Evolutionary conservation across 2,113 vertebrate species (phyloP), one percentile per base, ranked within the genome.

Genomic region (Excalfactoria chinensis): DNA sequence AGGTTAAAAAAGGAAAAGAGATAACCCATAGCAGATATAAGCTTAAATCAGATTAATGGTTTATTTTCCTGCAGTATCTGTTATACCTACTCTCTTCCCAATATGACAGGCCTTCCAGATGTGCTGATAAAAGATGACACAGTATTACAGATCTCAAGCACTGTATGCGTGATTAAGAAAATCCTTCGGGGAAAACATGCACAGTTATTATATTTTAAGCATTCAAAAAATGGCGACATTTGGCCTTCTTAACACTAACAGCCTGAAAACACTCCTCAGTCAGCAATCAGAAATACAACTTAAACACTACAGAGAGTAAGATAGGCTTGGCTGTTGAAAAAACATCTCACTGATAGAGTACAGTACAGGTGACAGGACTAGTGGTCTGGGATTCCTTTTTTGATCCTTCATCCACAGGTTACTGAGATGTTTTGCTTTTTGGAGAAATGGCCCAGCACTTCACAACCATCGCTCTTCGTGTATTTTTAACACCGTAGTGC

Each of bases 41-140:
- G 32, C 63, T 86, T 67, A 76, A 94, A 93, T 92, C 78, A 90
- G 90, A 96, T 90, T 87, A 93, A 90, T 43, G 70, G 84, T 89
- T 95, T 94, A 83, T 73, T 94, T 86, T 89, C 69, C 78, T 85
- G 67, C 55, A 90, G 26, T 70, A 78, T 58, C 66, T 75, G 67
- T 76, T 76, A 76, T 68, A 79, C 22, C 59, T 37, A 55, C 22
- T 71, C 40, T 70, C 68, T 72, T 8, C 17, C 41, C 68, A 49
- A 26, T 30, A n/a, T 72, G 78, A 86, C 48, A 86, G 53, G 37
- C 89, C 56, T 83, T 86, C 85, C 83, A 90, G 86, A 83, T 77
- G 56, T 64, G 59, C 68, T 82, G 63, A 68, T 63, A 62, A 84
- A 89, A 86, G 44, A 91, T 37, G 74, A 59, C 64, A 90, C n/a